Evolutionary conservation across 2,797 vertebrate species (phyloP), one percentile per base, ranked within the genome.

Genomic region (Notamacropus eugenii): DNA sequence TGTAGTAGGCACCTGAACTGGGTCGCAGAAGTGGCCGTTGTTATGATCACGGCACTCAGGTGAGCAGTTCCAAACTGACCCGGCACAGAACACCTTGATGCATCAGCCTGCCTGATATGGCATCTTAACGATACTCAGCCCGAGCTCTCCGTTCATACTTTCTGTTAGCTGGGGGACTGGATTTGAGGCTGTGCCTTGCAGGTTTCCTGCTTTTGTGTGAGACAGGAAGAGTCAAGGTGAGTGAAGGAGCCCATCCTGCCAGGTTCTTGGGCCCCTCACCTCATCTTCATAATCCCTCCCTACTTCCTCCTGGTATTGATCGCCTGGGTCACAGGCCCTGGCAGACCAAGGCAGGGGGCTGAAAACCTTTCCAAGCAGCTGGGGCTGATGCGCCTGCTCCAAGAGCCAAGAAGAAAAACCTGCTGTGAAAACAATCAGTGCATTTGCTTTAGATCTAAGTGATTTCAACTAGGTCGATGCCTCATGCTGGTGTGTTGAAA

Each of bases 361-460:
- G 98, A 98, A 99, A 99, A 99, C 98, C 98, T 98, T 98, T 98
- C 98, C 5, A 0, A 93, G 93, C 97, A 98, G 97, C 98, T 97
- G 98, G 98, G 92, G 94, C 97, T 97, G 91, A 97, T 92, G 98
- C 94, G 98, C 98, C 98, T 98, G 98, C 98, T 98, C 98, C 98
- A 14, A 98, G 98, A 98, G 98, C 98, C 97, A 95, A 98, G 98
- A 98, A 98, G 98, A 98, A 98, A 98, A 97, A 94, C 99, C 98
- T 98, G 99, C 99, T 99, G 99, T 98, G 99, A 99, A 99, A 99
- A 99, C 99, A 99, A 99, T 99, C 99, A 99, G 99, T 98, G 98
- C 99, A 99, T 99, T 99, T 99, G 98, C 98, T 99, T 99, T 98
- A 98, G 99, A 99, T 99, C 99, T 99, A 98, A 99, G 99, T 99